Evolutionary conservation across 1,140 invertebrate species (phyloP).

Genomic region (Coenobita brevimanus): DNA sequence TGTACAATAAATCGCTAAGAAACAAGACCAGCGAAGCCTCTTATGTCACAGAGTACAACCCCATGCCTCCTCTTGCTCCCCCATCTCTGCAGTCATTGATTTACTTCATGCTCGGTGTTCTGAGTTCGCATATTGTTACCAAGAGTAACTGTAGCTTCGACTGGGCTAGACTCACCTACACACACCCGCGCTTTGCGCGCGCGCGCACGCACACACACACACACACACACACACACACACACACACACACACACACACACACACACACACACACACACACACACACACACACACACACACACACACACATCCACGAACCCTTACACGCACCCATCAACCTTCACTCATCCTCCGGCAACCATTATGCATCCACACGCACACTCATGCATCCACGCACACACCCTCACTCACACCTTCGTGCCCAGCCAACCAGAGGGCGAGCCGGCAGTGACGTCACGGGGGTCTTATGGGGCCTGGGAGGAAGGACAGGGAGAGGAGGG

Average conservation of each 20-base stretch:
- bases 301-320: conserved; percentile 15
- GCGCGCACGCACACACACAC: conserved; percentile 1
- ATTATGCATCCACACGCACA: background rate
- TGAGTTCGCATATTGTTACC: no score
- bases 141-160: no score
- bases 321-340: background rate
- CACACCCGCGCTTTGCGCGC: background rate
- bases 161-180: no score
- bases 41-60: no score
- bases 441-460: conserved; percentile 11
- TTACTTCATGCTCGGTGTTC: no score
- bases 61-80: no score
- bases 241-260: conserved; percentile 36
- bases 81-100: no score
- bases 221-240: conserved; percentile 36
- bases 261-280: conserved; percentile 5
- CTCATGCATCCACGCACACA: background rate
- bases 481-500: no score
- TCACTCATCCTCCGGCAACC: background rate
- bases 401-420: background rate
- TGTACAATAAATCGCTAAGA: no score
- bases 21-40: no score
- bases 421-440: conserved; percentile 15
- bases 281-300: conserved; percentile 25
- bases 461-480: no score